Evolutionary conservation across 2,797 vertebrate species (phyloP).

Genomic region (Cynodonichthys magdalenae): DNA sequence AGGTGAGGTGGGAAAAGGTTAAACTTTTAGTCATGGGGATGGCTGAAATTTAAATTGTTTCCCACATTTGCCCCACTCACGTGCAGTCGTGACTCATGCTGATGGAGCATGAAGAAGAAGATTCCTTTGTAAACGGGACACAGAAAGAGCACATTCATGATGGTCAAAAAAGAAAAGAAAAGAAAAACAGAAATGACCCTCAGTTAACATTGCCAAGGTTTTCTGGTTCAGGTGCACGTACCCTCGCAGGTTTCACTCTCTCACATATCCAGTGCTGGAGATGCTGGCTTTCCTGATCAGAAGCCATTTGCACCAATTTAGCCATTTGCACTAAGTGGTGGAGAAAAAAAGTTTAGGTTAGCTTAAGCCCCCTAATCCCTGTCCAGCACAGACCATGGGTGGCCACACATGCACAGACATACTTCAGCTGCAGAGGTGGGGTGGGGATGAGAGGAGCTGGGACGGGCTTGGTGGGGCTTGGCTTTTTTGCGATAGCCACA

Average conservation of each 20-base stretch:
- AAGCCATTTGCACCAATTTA: conserved; percentile 74
- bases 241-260: conserved; percentile 12
- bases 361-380: conserved; percentile 74
- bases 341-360: conserved; percentile 70
- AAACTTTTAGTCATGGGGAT: conserved; percentile 42
- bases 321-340: conserved; percentile 71
- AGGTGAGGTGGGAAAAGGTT: background rate
- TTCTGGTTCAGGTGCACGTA: conserved; percentile 16
- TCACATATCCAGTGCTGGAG: conserved; percentile 43
- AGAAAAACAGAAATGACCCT: conserved; percentile 26
- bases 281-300: conserved; percentile 64
- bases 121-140: conserved; percentile 63
- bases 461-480: conserved; percentile 42
- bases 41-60: conserved; percentile 66
- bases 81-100: conserved; percentile 50
- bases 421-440: conserved; percentile 59
- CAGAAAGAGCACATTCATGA: conserved; percentile 58
- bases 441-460: conserved; percentile 38
- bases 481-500: conserved; percentile 56
- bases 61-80: conserved; percentile 68
- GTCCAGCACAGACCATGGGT: conserved; percentile 75
- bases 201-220: conserved; percentile 59
- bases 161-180: conserved; percentile 39
- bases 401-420: conserved; percentile 61
- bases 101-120: conserved; percentile 57